phyloP scores from a whole-genome alignment of 2,888 invertebrate genomes.

The Clepsis dumicolana region DNA sequence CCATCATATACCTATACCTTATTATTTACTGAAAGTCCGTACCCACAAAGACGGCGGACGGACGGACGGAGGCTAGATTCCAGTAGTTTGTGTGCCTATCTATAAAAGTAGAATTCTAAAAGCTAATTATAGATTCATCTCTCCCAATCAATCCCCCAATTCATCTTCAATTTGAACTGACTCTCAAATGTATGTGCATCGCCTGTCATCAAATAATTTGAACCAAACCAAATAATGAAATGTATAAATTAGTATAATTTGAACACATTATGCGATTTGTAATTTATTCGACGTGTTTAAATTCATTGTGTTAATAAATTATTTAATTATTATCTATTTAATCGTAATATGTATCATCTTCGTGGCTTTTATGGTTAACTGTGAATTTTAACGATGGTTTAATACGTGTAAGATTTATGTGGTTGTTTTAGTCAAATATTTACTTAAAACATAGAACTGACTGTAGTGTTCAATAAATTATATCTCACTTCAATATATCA shows the following conservation, averaged over 20 bases:
- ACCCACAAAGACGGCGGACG: no score
- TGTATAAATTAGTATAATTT: constrained; percentile 39
- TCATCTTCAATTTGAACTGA: no score
- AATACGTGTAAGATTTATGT: constrained; percentile 5
- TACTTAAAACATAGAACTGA: not conserved
- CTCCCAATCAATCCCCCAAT: no score
- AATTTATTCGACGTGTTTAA: constrained; percentile 26
- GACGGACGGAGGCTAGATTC: no score
- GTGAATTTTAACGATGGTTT: constrained; percentile 16
- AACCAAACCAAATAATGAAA: constrained; percentile 13
- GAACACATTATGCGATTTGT: constrained; percentile 21
- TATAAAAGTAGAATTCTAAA: no score
- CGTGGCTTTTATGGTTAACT: constrained; percentile 16
- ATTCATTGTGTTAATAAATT: constrained; percentile 31
- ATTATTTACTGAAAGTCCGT: no score
- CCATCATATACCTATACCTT: no score
- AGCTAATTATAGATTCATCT: no score
- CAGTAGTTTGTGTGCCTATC: no score
- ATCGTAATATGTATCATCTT: constrained; percentile 17
- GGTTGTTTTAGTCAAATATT: constrained; percentile 5
- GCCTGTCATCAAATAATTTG: not conserved
- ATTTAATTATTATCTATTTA: constrained; percentile 22
- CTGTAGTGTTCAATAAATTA: not conserved
- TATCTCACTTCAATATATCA: not conserved
- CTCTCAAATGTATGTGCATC: not conserved